phyloP scores from a whole-genome alignment of 64 coral and sea anemone genomes.

The Montipora efflorescens region DNA sequence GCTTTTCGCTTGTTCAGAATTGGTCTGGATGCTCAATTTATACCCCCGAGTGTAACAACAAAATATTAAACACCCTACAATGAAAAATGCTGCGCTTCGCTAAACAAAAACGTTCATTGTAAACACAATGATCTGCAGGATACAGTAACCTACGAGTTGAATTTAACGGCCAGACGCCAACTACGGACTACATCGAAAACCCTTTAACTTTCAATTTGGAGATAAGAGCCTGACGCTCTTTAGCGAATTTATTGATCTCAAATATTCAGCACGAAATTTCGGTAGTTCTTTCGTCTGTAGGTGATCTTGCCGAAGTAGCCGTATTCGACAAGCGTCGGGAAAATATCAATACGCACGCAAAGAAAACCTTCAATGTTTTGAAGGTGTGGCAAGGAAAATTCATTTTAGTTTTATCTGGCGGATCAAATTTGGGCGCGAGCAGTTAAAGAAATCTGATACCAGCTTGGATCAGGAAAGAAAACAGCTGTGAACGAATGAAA shows the following conservation, averaged over 20 bases:
- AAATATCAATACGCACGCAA: conserved; percentile 40
- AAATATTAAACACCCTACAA: conserved; percentile 17
- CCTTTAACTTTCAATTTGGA: neutral
- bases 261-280: conserved; percentile 11
- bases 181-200: neutral
- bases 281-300: neutral
- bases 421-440: neutral
- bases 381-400: conserved; percentile 42
- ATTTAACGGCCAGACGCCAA: neutral
- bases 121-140: neutral
- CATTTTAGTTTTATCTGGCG: neutral
- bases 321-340: neutral
- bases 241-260: neutral
- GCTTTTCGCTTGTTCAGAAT: neutral
- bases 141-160: neutral
- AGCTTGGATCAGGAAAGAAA: neutral
- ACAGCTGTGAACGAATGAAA: neutral
- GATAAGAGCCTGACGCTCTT: neutral
- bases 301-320: too few species aligned
- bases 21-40: neutral
- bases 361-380: conserved; percentile 1
- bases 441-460: conserved; percentile 46
- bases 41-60: neutral
- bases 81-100: neutral
- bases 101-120: conserved; percentile 23